Evolutionary conservation across 53 echinoderm and acorn worm genomes (phyloP), one percentile per base, ranked within the genome.

Genomic region (Patiria pectinifera): DNA sequence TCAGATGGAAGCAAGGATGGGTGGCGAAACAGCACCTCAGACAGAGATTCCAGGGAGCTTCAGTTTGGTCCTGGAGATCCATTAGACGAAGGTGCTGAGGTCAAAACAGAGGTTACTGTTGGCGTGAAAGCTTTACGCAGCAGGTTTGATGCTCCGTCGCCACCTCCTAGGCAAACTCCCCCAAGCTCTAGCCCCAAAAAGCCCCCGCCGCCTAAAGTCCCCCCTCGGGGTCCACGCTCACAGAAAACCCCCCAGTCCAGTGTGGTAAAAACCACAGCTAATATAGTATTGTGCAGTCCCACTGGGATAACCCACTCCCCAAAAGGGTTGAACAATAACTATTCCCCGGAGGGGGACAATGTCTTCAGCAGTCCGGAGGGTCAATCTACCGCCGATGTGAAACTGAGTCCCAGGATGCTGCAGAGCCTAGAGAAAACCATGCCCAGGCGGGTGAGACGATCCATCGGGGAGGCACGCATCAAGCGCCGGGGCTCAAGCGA

Each of bases 401-500:
- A 91, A 74, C 84, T 97, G 74, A 97, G 95, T 92, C 92, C 94
- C 9, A 83, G 81, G 26, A 95, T 94, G 45, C 66, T 95, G 62
- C 91, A 95, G 82, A 94, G 81, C 87, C 69, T 97, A 59, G 94
- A 95, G 85, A 94, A 91, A 66, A 82, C 62, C 71, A 89, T 94
- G 85, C 95, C 97, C 25, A 87, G 94, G 53, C 94, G 97, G n/a
- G 91, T 93, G 23, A 93, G 97, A 18, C 94, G 96, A 25, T 86
- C 96, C 12, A 71, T 96, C 18, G 96, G 96, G 7, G 96, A 95
- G 69, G 92, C 92, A 9, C 91, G 93, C 79, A 94, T 95, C 92
- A 95, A 89, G 86, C 83, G 95, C 22, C 78, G 97, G 0, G 91
- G 92, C 59, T 95, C 92, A 58, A 93, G 92, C 25, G 95, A 94